Base-by-base conservation (phyloP, 2,113 vertebrate species). In the Chinchilla lanigera region DNA sequence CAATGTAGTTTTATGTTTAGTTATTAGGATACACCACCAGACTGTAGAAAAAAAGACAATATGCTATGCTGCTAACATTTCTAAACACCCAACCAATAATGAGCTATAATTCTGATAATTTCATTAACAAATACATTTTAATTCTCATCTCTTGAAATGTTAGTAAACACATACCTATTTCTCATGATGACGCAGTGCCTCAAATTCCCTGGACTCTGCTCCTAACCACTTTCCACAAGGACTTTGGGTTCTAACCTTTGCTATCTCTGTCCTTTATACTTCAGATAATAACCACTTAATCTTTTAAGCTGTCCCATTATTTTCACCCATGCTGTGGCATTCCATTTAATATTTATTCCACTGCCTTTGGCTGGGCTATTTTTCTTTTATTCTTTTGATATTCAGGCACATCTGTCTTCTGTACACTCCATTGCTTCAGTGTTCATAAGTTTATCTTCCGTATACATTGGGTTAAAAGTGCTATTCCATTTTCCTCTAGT, bases 401-500 rank as follows among this genome's bases (percentile, higher is more conserved):
- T 50, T 63, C 77, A 6, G 81, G 95, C 77, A 52, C 90, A 97
- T 97, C 52, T 83, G 58, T 97, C 95, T 97, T 75, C 0, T 24
- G 13, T 38, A 35, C 12, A 41, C 89, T 58, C 82, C 71, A 30
- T 17, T 86, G 85, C 95, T 94, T 89, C 90, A 26, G 33, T 67
- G 58, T 73, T 47, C 85, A 2, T 26, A 92, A 88, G 90, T 96
- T 97, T 97, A 97, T 97, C 96, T 97, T 86, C 44, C 52, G 54
- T 88, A 19, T n/a, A 92, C 90, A 90, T 44, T 94, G 85, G 71
- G 41, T 93, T 93, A 71, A 95, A 96, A 97, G 81, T 61, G 6
- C 41, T 38, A 86, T 88, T 87, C 58, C 90, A 60, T 96, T 96
- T 97, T 88, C 92, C 93, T 86, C 90, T 28, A 16, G 44, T 85